Base-by-base conservation (phyloP, 2,113 vertebrate genomes). In the Albula glossodonta region DNA sequence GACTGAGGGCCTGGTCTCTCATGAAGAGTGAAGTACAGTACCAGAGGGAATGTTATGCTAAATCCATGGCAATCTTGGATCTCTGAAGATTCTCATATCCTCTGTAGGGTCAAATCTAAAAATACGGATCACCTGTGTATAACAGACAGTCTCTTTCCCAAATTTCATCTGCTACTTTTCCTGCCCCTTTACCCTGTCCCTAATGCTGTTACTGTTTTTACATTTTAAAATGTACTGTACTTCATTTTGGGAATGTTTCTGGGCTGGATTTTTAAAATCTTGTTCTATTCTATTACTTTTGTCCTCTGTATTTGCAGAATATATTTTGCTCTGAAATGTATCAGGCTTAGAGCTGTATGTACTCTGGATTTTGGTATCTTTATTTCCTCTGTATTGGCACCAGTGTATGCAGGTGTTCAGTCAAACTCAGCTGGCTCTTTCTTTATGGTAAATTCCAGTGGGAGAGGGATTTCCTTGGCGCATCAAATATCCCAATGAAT, bases 401-500 rank as follows among this genome's bases (percentile, higher is more conserved):
- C 22, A n/a, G 5, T 13, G n/a, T 51, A 17, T 84, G 74, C 81
- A 87, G 86, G 81, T 84, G 86, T 79, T 83, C 53, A 56, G 77
- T 78, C 49, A 60, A 49, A 60, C 52, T 86, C 86, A 88, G 82
- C 41, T 86, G 74, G 82, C 49, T 80, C 77, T 80, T 91, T 85
- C 88, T 83, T 87, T 85, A 87, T 88, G 83, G 10, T 84, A 90
- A 83, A 89, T 82, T 88, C 86, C 88, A 66, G 87, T 87, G 84
- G 87, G 80, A 84, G 88, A 90, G 91, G 91, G 86, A 80, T 91
- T 90, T 91, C 91, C 85, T 83, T 86, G 88, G 91, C 91, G 89
- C 83, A 86, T 92, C 91, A 89, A 89, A 90, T 90, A 92, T 91
- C 91, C 92, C 90, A 89, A 87, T 90, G 82, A 85, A 91, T 74